These are phyloP conservation scores for Chlamydotis undulata DNA, from an alignment of 2,113 vertebrate genomes.

Conservation along the genomic window DNA sequence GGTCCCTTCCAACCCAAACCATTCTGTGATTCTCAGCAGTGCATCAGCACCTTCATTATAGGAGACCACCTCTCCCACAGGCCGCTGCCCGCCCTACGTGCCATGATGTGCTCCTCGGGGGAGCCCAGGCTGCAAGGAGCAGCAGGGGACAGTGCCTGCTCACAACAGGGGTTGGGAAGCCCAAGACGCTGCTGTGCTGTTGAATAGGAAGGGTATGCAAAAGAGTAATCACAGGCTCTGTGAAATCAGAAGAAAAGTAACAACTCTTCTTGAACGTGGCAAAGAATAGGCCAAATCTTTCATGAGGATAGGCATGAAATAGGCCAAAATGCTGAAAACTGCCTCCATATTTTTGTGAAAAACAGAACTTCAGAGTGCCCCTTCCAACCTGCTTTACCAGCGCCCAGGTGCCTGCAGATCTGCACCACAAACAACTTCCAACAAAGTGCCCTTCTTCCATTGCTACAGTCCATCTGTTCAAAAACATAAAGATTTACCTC, in stretches of 20 bases:
- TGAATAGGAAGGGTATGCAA: background rate
- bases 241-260: background rate
- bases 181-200: background rate
- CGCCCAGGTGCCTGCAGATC: background rate
- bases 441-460: background rate
- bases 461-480: background rate
- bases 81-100: background rate
- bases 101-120: no score
- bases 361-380: background rate
- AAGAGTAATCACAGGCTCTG: background rate
- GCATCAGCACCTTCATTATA: background rate
- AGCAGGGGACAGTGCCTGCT: background rate
- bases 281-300: background rate
- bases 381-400: background rate
- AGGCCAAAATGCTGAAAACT: background rate
- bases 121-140: background rate
- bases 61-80: background rate
- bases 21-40: background rate
- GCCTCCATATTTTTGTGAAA: background rate
- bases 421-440: background rate
- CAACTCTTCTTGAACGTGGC: accelerated
- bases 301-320: background rate
- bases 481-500: background rate
- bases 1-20: no score
- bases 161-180: background rate